A percentile compares a stretch with the other conserved stretches of the same genome.
Evolutionary conservation across 92 coral and sea anemone genomes (phyloP).

Genomic region (Siderastrea siderea): DNA sequence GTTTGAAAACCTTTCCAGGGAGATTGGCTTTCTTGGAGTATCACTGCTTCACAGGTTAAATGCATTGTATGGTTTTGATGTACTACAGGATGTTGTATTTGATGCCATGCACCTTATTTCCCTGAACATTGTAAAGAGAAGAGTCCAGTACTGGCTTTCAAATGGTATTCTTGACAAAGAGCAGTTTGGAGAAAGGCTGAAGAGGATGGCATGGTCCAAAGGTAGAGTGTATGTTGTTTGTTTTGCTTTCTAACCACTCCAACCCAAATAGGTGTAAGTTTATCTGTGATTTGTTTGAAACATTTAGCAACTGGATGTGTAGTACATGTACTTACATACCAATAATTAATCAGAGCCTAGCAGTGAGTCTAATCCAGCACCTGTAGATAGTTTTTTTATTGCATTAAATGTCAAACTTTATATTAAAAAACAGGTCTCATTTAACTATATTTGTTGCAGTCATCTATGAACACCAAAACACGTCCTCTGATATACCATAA

Average conservation of each 20-base stretch:
- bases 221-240: not conserved
- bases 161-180: conserved; percentile 12
- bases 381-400: no score
- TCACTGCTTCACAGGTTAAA: conserved; percentile 15
- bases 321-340: no score
- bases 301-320: no score
- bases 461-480: conserved; percentile 2
- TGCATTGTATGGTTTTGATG: conserved; percentile 34
- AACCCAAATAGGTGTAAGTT: not conserved
- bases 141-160: conserved; percentile 21
- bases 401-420: no score
- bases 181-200: conserved; percentile 15
- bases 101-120: conserved; percentile 39
- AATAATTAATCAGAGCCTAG: no score
- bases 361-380: no score
- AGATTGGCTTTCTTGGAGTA: conserved; percentile 41
- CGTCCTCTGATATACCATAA: not conserved
- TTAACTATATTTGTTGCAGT: not conserved
- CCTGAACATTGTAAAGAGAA: conserved; percentile 29
- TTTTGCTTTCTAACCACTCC: not conserved
- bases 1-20: conserved; percentile 27
- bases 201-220: conserved; percentile 9
- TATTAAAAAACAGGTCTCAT: not conserved
- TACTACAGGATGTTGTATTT: conserved; percentile 9
- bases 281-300: no score